Percentiles rank a stretch among this genome's conserved stretches.
Evolutionary conservation across 2,888 invertebrate species (phyloP).

Genomic region (Stenchaetothrips biformis): DNA sequence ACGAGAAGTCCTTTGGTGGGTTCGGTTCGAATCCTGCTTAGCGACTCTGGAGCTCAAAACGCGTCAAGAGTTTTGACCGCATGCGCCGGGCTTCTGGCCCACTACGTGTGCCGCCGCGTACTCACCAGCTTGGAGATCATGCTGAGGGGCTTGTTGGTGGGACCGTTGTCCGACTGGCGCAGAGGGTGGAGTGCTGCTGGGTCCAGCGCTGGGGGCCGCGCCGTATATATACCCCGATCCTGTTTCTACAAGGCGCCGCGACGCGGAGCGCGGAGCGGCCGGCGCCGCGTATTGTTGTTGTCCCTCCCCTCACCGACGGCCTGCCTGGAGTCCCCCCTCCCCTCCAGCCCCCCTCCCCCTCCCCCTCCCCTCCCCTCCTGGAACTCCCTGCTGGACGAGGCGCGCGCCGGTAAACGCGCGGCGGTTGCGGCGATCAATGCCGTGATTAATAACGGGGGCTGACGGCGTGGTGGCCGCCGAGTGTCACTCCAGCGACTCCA

Average conservation of each 20-base stretch:
- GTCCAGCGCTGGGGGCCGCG: background rate
- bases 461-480: background rate
- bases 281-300: background rate
- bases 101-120: background rate
- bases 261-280: too few relatives aligned
- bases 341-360: background rate
- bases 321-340: background rate
- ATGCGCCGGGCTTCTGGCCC: too few relatives aligned
- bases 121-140: conserved; percentile 24
- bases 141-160: conserved; percentile 2
- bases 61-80: too few relatives aligned
- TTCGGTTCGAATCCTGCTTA: too few relatives aligned
- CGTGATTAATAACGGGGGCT: background rate
- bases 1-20: too few relatives aligned
- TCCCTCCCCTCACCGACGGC: background rate
- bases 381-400: background rate
- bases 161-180: background rate
- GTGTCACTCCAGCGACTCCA: background rate
- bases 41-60: too few relatives aligned
- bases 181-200: conserved; percentile 12
- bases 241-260: background rate
- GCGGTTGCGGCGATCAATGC: too few relatives aligned
- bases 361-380: background rate
- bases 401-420: too few relatives aligned
- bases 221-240: conserved; percentile 7